Conservation (phyloP, 2,797 vertebrate genomes). For the Megalops cyprinoides region DNA sequence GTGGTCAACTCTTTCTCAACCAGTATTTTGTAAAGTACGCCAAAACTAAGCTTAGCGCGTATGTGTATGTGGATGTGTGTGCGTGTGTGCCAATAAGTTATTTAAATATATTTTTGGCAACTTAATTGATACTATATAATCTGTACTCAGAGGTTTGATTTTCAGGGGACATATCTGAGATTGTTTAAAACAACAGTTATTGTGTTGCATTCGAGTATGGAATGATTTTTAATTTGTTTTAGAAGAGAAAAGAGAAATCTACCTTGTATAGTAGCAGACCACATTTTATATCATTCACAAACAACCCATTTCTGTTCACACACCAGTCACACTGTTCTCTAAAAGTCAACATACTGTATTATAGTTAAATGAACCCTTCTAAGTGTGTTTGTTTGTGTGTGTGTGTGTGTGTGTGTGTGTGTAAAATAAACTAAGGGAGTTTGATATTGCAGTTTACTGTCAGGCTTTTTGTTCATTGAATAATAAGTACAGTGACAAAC, state of each 20-base stretch:
- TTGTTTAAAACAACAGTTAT: slow-evolving; percentile 17
- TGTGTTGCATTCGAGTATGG: slow-evolving; percentile 3
- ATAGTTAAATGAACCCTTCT: not conserved
- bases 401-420: not conserved
- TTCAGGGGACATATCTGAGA: slow-evolving; percentile 29
- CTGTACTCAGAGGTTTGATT: slow-evolving; percentile 25
- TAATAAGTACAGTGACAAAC: slow-evolving; percentile 16
- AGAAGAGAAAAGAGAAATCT: not conserved
- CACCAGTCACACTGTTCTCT: not conserved
- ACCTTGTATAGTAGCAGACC: not conserved
- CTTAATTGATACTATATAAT: slow-evolving; percentile 15
- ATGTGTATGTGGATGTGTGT: not conserved
- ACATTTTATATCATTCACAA: not conserved
- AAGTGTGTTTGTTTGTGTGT: not conserved
- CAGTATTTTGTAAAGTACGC: slow-evolving; percentile 29
- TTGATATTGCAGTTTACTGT: too few relatives aligned
- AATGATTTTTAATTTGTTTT: slow-evolving; percentile 5
- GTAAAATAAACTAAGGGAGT: too few relatives aligned
- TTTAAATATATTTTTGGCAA: slow-evolving; percentile 34
- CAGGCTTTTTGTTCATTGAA: too few relatives aligned
- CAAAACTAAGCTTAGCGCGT: slow-evolving; percentile 9
- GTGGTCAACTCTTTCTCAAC: not conserved
- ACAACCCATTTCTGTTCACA: not conserved
- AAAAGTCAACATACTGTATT: not conserved
- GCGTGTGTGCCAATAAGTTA: not conserved